Evolutionary conservation across 1,140 invertebrate species (phyloP).

Genomic region (Ruditapes philippinarum): DNA sequence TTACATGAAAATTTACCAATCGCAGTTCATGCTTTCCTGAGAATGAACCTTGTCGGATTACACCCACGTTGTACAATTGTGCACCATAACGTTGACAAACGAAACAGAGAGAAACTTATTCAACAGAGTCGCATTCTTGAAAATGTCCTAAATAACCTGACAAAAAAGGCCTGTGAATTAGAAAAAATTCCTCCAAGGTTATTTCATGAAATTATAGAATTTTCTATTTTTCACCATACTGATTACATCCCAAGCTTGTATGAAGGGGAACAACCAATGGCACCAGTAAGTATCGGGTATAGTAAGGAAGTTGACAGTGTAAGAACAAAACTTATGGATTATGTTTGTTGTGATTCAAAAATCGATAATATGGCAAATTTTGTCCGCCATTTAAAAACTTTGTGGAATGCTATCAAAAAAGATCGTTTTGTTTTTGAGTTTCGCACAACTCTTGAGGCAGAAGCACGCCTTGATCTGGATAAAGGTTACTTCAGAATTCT

Average conservation of each 20-base stretch:
- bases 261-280: background rate
- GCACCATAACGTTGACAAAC: slow-evolving; percentile 51
- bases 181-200: background rate
- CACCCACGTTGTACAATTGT: slow-evolving; percentile 38
- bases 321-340: background rate
- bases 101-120: background rate
- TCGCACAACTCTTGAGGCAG: background rate
- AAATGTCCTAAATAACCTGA: background rate
- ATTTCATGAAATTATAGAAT: background rate
- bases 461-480: background rate
- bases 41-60: slow-evolving; percentile 25
- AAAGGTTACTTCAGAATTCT: background rate
- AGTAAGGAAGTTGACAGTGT: background rate
- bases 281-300: background rate
- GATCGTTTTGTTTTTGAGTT: background rate
- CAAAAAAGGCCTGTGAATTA: background rate
- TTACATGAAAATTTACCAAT: slow-evolving; percentile 63
- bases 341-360: background rate
- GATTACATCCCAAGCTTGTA: background rate
- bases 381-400: background rate
- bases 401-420: background rate
- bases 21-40: slow-evolving; percentile 41
- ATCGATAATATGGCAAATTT: background rate
- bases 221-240: background rate
- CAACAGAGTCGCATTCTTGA: background rate